Evolutionary conservation across 2,797 vertebrate species (phyloP).

Genomic region (Tauraco hartlaubi): DNA sequence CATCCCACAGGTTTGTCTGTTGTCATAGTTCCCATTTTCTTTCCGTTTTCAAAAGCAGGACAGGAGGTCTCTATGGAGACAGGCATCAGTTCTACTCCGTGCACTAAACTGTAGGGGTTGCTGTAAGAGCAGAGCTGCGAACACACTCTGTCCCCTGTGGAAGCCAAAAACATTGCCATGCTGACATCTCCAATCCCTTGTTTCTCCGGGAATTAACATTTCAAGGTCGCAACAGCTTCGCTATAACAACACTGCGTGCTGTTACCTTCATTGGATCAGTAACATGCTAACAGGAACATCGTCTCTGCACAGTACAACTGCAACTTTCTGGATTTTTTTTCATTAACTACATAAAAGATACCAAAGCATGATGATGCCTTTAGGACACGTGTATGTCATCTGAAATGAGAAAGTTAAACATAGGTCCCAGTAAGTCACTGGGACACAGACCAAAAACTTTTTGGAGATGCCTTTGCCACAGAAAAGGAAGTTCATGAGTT

Average conservation of each 20-base stretch:
- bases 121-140: conserved; percentile 59
- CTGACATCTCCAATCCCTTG: neutral
- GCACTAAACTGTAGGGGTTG: conserved; percentile 63
- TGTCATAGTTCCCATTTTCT: conserved; percentile 62
- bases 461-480: neutral
- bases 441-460: fast-evolving
- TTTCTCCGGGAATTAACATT: neutral
- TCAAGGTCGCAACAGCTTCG: neutral
- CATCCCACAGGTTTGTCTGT: conserved; percentile 68
- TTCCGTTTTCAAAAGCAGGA: conserved; percentile 29
- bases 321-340: neutral
- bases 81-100: conserved; percentile 47
- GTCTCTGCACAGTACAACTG: neutral
- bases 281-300: neutral
- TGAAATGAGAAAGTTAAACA: neutral
- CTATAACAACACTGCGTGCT: neutral
- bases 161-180: neutral
- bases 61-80: conserved; percentile 67
- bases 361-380: neutral
- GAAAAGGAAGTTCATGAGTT: neutral
- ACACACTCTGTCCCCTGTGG: neutral
- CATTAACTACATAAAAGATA: neutral
- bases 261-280: neutral
- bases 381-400: neutral
- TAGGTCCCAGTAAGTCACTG: neutral